A percentile compares a stretch with the other conserved stretches of the same genome.
Conservation (phyloP, 2,113 vertebrate genomes). For the Austrofundulus limnaeus region DNA sequence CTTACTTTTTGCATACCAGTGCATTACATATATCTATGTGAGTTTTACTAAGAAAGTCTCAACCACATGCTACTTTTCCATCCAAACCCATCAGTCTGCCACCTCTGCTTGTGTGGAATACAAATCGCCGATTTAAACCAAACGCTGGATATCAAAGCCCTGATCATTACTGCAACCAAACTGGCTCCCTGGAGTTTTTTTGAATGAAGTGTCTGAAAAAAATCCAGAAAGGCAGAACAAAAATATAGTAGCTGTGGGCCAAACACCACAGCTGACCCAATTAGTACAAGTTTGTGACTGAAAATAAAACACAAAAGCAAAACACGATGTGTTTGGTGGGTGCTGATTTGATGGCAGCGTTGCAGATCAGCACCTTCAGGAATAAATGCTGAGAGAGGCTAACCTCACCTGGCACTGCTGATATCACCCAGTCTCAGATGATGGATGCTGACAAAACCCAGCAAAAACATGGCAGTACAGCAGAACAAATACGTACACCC, state of each 20-base stretch:
- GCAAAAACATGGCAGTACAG: not conserved
- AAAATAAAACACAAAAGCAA: slow-evolving; percentile 7
- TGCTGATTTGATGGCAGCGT: not conserved
- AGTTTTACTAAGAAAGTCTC: not conserved
- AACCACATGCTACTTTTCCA: slow-evolving; percentile 9
- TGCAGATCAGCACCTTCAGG: slow-evolving; percentile 5
- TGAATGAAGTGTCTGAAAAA: not conserved
- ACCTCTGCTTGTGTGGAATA: not conserved
- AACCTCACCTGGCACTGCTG: not conserved
- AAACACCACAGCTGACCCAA: not conserved
- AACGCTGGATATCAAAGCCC: not conserved
- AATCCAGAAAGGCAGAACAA: not conserved
- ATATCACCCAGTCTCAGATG: not conserved
- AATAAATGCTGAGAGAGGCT: not conserved
- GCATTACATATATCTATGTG: slow-evolving; percentile 21
- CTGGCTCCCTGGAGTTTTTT: not conserved
- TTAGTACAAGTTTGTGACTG: not conserved
- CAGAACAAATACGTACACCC: not conserved
- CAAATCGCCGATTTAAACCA: not conserved
- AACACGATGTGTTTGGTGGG: not conserved
- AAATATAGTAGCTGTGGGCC: slow-evolving; percentile 2
- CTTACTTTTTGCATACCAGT: slow-evolving; percentile 7
- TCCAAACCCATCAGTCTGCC: slow-evolving; percentile 19
- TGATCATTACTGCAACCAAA: slow-evolving; percentile 5
- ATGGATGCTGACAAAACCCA: slow-evolving; percentile 3